phyloP scores from a whole-genome alignment of 2,797 vertebrate species.

The Galago senegalensis region DNA sequence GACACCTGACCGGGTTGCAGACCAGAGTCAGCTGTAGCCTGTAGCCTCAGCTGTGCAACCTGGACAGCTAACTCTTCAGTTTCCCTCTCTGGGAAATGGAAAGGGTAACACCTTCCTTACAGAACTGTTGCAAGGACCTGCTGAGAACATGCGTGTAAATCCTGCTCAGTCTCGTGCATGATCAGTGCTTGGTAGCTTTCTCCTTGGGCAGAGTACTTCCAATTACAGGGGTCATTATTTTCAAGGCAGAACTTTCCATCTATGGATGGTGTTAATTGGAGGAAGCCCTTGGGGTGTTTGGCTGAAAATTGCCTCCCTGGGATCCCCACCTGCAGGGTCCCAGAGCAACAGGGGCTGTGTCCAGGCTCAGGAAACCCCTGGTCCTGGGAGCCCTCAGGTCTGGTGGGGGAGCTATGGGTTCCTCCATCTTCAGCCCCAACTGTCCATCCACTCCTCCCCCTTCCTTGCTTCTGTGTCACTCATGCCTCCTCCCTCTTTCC shows the following conservation, averaged over 20 bases:
- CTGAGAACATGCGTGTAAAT: not conserved
- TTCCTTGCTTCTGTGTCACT: not conserved
- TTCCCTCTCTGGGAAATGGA: not conserved
- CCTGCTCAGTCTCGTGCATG: accelerated
- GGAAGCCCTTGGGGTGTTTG: not conserved
- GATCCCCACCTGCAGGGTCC: not conserved
- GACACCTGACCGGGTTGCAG: no score
- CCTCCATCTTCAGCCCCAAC: not conserved
- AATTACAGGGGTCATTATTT: accelerated
- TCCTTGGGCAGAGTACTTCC: not conserved
- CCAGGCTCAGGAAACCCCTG: not conserved
- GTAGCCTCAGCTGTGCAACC: not conserved
- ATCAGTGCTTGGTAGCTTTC: accelerated
- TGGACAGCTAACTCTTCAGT: not conserved
- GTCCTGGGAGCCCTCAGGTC: accelerated
- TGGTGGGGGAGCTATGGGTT: not conserved
- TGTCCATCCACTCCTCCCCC: not conserved
- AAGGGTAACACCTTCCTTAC: accelerated
- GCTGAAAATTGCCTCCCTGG: not conserved
- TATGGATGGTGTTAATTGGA: not conserved
- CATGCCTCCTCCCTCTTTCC: constrained; percentile 32
- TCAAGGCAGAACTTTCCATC: not conserved
- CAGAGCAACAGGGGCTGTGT: not conserved
- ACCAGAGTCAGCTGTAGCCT: no score
- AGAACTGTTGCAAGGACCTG: not conserved